Evolutionary conservation across 2,797 vertebrate species (phyloP), one percentile per base, ranked within the genome.

Genomic region (Chelonia mydas): DNA sequence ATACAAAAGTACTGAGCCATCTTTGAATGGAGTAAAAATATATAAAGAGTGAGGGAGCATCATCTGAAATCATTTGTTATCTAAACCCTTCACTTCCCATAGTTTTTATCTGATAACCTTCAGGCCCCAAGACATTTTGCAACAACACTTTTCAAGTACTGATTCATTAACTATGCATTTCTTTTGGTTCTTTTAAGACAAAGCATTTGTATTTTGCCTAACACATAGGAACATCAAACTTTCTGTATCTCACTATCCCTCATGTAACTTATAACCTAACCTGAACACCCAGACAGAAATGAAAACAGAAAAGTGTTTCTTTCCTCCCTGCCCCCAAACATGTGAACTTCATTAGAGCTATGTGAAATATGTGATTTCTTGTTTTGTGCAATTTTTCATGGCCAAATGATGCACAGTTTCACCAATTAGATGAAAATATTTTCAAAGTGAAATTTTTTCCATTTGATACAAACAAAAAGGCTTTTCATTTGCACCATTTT

Each of bases 21-120:
- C 59, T 95, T 77, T 96, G 90, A 93, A 92, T 28, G 28, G 74
- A 94, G 88, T 92, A 82, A 37, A 91, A 94, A 33, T 51, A 21
- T 85, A 49, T 37, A 16, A 17, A 55, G 86, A 90, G 47, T 82
- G 72, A 90, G 41, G 47, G 50, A 76, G 87, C 1, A 82, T 31
- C 11, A 0, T 21, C 82, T 95, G 57, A 90, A 65, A 91, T 93
- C 41, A 78, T 89, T 88, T 90, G 54, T 41, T 95, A 87, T 91
- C 74, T 74, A 93, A 95, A 86, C 19, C 10, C 25, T 6, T 92
- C 78, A 81, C 65, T 53, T 94, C 57, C 57, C 74, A 51, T 87
- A 47, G 47, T 92, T 95, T 84, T 37, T 94, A 2, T 72, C 65
- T 92, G 23, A 7, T 80, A 84, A 88, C 37, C 47, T 92, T 82